Percentiles rank a stretch among this genome's conserved stretches.
phyloP scores from a whole-genome alignment of 2,888 invertebrate genomes.

The Sclerodermus sp. region DNA sequence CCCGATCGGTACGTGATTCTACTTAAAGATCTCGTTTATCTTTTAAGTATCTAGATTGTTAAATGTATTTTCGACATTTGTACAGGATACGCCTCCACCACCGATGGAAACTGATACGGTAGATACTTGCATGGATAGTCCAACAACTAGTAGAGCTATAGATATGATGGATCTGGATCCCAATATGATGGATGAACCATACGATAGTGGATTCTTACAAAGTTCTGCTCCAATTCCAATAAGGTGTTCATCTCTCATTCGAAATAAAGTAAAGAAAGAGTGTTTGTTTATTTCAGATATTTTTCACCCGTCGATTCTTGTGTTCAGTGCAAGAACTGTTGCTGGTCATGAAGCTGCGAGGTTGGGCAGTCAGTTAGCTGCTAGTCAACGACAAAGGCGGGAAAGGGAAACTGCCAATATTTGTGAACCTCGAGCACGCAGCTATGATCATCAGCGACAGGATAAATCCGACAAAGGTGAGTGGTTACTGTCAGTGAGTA shows the following conservation, averaged over 20 bases:
- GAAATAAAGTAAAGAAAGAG: not conserved
- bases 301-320: too few species aligned
- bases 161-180: constrained; percentile 57
- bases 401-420: constrained; percentile 45
- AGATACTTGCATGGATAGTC: constrained; percentile 48
- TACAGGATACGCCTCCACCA: constrained; percentile 41
- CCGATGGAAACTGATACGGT: constrained; percentile 42
- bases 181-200: constrained; percentile 55
- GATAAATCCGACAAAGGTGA: constrained; percentile 60
- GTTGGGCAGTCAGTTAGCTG: constrained; percentile 64
- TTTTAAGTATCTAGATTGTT: not conserved
- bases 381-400: constrained; percentile 53
- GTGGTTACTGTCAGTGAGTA: constrained; percentile 18
- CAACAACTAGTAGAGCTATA: constrained; percentile 50
- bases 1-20: constrained; percentile 33
- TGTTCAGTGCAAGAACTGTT: constrained; percentile 64
- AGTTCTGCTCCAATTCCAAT: constrained; percentile 55
- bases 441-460: constrained; percentile 66
- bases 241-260: constrained; percentile 29
- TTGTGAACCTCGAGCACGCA: constrained; percentile 67
- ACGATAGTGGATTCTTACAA: constrained; percentile 53
- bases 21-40: not conserved
- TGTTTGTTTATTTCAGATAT: not conserved
- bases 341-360: constrained; percentile 80
- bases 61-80: not conserved